Evolutionary conservation across 2,888 invertebrate genomes (phyloP).

Genomic region (Drosophila colorata): DNA sequence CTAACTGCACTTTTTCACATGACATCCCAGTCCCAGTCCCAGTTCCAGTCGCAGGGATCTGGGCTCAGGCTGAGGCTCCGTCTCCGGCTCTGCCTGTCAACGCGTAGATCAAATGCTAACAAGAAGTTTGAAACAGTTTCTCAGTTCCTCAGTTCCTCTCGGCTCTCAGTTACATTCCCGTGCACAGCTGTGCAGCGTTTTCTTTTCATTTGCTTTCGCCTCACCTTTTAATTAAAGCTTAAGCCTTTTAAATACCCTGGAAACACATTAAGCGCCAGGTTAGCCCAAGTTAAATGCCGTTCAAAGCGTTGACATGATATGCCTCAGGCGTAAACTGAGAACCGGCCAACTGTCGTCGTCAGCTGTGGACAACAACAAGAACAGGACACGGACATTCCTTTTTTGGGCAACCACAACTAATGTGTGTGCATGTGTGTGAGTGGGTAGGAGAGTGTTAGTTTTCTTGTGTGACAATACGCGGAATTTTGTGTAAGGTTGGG

Average conservation of each 20-base stretch:
- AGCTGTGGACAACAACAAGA: constrained; percentile 32
- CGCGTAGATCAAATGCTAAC: constrained; percentile 71
- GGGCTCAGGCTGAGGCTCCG: background rate
- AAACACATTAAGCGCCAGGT: constrained; percentile 49
- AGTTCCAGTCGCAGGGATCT: background rate
- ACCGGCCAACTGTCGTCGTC: constrained; percentile 35
- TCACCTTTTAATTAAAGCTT: constrained; percentile 74
- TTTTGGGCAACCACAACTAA: constrained; percentile 5
- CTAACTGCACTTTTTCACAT: constrained; percentile 81
- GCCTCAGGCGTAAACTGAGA: constrained; percentile 42
- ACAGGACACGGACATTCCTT: constrained; percentile 15
- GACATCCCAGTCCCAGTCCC: constrained; percentile 7
- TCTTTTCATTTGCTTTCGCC: constrained; percentile 14
- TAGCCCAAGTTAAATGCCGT: constrained; percentile 68
- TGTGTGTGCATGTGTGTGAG: background rate
- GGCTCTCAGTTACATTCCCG: constrained; percentile 9
- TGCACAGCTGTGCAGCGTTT: constrained; percentile 64
- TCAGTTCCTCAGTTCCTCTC: constrained; percentile 4
- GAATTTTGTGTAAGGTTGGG: background rate
- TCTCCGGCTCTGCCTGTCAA: constrained; percentile 49
- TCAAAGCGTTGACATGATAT: constrained; percentile 74
- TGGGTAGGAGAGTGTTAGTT: constrained; percentile 23
- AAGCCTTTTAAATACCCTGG: constrained; percentile 64
- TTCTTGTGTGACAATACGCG: constrained; percentile 18
- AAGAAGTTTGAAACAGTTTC: constrained; percentile 12